Evolutionary conservation across 2,888 invertebrate genomes (phyloP), one percentile per base, ranked within the genome.

Genomic region (Trissolcus japonicus): DNA sequence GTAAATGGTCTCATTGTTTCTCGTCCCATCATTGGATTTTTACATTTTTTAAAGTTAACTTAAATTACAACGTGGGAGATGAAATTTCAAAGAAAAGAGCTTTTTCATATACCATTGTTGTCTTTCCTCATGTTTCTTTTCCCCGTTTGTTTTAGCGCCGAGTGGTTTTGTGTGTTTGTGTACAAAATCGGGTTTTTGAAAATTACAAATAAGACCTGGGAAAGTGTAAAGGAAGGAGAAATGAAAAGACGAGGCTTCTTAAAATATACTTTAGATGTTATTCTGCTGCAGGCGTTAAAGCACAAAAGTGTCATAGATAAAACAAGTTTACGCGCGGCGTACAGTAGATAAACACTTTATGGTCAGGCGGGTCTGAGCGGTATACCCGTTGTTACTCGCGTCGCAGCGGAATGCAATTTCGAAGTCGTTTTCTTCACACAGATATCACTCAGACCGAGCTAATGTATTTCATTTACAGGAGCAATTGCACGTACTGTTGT

Each of bases 341-440:
- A 71, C 75, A 69, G 75, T 68, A 65, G 68, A 75, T 75, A 75
- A 75, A 75, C 75, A 69, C 43, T 68, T 75, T 75, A 75, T 75
- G 69, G 75, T 75, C 75, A 75, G 75, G 63, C 69, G 63, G 21
- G 55, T 59, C 67, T 53, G 56, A 66, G 51, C 14, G 51, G 55
- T 53, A n/a, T n/a, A 6, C 25, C 68, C 41, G 29, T 73, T 66
- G 66, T 60, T 35, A 53, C 66, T 66, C 56, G 61, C 63, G 65
- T 72, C 60, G 59, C 65, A 63, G 54, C 72, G 57, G 55, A 72
- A 65, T 72, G 65, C 65, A 72, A 72, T 72, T 72, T 54, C 59
- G 60, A 65, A 72, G 56, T 60, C 65, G 55, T 65, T 72, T 65
- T 54, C 59, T 48, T 21, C 25, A 50, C 71, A 51, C 56, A 56